Evolutionary conservation across 2,888 invertebrate species (phyloP).

Genomic region (Mystacides longicornis): DNA sequence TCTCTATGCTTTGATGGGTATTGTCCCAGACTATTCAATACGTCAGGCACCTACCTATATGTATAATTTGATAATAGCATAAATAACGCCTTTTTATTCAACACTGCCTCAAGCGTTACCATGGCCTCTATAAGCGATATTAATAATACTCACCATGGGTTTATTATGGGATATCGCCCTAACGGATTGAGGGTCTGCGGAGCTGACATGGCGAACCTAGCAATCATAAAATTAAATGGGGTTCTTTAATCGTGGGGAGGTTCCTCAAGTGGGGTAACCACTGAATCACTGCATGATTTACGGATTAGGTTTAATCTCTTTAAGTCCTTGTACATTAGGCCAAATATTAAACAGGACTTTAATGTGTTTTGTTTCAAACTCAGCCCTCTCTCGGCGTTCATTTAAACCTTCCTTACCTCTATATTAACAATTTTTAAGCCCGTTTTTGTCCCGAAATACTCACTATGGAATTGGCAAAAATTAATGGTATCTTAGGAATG

Average conservation of each 20-base stretch:
- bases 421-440: no score
- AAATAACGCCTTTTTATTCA: not conserved
- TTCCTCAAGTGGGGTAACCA: slow-evolving; percentile 22
- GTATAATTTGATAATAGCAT: not conserved
- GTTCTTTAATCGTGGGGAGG: slow-evolving; percentile 21
- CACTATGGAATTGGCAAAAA: no score
- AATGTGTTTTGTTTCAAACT: no score
- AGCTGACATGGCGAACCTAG: slow-evolving; percentile 15
- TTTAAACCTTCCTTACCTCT: no score
- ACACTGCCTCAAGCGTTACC: not conserved
- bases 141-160: not conserved
- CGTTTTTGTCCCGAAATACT: no score
- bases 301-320: slow-evolving; percentile 12
- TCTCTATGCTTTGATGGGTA: not conserved
- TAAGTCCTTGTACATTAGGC: no score
- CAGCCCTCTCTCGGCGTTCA: no score
- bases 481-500: no score
- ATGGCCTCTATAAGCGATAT: not conserved
- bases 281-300: slow-evolving; percentile 22
- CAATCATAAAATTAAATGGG: slow-evolving; percentile 24
- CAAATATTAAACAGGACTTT: no score
- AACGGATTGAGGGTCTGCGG: slow-evolving; percentile 9
- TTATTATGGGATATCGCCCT: not conserved
- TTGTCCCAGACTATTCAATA: not conserved
- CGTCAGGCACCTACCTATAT: not conserved